phyloP scores from a whole-genome alignment of 2,797 vertebrate genomes.

The Anniella stebbinsi region DNA sequence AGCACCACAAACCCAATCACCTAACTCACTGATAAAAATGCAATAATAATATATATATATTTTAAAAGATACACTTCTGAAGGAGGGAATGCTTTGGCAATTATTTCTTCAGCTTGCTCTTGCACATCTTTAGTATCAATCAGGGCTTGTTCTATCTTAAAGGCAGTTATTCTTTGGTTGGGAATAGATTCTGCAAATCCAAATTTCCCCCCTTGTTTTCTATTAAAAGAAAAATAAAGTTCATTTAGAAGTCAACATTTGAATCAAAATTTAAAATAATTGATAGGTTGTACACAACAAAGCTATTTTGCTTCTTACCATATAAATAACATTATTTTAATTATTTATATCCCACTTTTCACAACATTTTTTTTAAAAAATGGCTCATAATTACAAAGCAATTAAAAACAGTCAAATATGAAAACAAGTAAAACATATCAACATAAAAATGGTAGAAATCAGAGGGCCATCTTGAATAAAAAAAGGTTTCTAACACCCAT shows the following conservation, averaged over 20 bases:
- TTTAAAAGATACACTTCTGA: slow-evolving; percentile 86
- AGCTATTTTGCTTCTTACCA: background rate
- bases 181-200: slow-evolving; percentile 95
- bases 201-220: slow-evolving; percentile 92
- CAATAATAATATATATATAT: background rate
- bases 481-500: background rate
- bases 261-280: background rate
- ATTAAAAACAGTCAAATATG: background rate
- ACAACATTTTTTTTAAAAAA: background rate
- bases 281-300: background rate
- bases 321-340: background rate
- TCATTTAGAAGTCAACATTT: background rate
- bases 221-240: slow-evolving; percentile 61
- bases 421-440: background rate
- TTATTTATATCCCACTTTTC: background rate
- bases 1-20: background rate
- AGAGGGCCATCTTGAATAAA: background rate
- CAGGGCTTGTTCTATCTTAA: slow-evolving; percentile 85
- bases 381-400: background rate
- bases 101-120: slow-evolving; percentile 84
- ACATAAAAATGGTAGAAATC: background rate
- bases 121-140: slow-evolving; percentile 84
- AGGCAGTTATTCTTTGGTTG: slow-evolving; percentile 89
- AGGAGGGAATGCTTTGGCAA: slow-evolving; percentile 82
- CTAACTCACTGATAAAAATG: rapidly evolving